Evolutionary conservation across 1,140 invertebrate genomes (phyloP).

Genomic region (Leptopilina boulardi): DNA sequence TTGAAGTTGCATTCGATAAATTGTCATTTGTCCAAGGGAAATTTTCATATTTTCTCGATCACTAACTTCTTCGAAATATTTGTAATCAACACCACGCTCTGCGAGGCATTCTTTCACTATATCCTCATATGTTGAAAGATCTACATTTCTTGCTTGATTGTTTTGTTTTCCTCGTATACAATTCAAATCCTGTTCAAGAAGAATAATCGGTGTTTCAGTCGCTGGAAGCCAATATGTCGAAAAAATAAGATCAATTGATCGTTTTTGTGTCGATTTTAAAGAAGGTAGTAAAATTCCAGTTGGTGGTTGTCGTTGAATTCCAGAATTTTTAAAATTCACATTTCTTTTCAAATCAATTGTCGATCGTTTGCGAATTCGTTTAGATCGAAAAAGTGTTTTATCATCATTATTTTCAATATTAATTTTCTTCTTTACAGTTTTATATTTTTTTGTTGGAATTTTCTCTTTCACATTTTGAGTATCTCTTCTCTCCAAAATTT

Average conservation of each 20-base stretch:
- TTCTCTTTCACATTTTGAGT: slow-evolving; percentile 42
- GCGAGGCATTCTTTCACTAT: slow-evolving; percentile 71
- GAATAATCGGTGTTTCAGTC: slow-evolving; percentile 67
- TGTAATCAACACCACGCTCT: slow-evolving; percentile 70
- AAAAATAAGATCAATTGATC: slow-evolving; percentile 76
- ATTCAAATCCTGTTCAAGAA: slow-evolving; percentile 74
- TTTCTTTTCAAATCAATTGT: slow-evolving; percentile 46
- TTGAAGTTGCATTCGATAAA: slow-evolving; percentile 76
- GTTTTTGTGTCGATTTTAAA: slow-evolving; percentile 61
- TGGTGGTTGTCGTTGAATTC: slow-evolving; percentile 71
- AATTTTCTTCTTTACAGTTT: slow-evolving; percentile 47
- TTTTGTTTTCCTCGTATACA: slow-evolving; percentile 72
- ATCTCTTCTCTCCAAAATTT: slow-evolving; percentile 42
- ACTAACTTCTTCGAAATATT: slow-evolving; percentile 65
- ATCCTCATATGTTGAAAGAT: slow-evolving; percentile 52
- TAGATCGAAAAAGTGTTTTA: slow-evolving; percentile 52
- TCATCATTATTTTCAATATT: slow-evolving; percentile 49
- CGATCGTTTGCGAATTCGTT: slow-evolving; percentile 42
- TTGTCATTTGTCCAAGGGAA: slow-evolving; percentile 77
- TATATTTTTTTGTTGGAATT: slow-evolving; percentile 53
- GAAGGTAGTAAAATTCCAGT: slow-evolving; percentile 69
- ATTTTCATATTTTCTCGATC: slow-evolving; percentile 73
- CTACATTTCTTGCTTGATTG: slow-evolving; percentile 53
- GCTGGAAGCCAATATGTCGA: slow-evolving; percentile 77
- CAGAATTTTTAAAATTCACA: slow-evolving; percentile 38